phyloP scores from a whole-genome alignment of 1,140 invertebrate genomes.

The Nebria ingens region DNA sequence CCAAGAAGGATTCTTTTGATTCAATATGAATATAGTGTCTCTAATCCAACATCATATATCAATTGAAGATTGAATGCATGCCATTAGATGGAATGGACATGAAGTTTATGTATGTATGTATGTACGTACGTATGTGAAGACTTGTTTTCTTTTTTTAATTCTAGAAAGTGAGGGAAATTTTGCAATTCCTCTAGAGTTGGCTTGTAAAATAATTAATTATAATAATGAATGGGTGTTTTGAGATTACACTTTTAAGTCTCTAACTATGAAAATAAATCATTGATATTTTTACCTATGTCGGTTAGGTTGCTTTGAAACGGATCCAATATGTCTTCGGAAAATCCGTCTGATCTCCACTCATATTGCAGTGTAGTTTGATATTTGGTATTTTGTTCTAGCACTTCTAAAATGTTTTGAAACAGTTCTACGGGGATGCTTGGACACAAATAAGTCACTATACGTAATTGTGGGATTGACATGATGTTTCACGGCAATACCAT shows the following conservation, averaged over 20 bases:
- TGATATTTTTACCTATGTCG: constrained; percentile 41
- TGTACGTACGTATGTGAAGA: no score
- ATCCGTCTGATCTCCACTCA: constrained; percentile 37
- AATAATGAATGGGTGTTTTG: no score
- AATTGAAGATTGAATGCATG: no score
- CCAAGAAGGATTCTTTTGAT: neutral
- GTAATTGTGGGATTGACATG: constrained; percentile 28
- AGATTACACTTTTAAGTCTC: neutral
- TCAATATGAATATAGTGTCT: neutral
- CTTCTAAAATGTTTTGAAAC: constrained; percentile 44
- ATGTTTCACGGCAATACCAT: neutral
- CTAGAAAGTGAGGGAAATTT: neutral
- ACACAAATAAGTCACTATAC: constrained; percentile 48
- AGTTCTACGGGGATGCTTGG: constrained; percentile 49
- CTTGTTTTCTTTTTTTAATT: no score
- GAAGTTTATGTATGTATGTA: no score
- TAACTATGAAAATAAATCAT: neutral
- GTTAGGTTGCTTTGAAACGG: constrained; percentile 42
- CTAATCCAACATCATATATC: no score
- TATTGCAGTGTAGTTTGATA: constrained; percentile 43
- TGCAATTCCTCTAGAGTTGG: no score
- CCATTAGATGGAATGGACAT: no score
- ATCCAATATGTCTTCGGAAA: constrained; percentile 38
- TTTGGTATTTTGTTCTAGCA: constrained; percentile 41
- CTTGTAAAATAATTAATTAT: no score